These are phyloP conservation scores for Porites cylindrica DNA, from an alignment of 92 coral and sea anemone genomes.

Conservation along the genomic window DNA sequence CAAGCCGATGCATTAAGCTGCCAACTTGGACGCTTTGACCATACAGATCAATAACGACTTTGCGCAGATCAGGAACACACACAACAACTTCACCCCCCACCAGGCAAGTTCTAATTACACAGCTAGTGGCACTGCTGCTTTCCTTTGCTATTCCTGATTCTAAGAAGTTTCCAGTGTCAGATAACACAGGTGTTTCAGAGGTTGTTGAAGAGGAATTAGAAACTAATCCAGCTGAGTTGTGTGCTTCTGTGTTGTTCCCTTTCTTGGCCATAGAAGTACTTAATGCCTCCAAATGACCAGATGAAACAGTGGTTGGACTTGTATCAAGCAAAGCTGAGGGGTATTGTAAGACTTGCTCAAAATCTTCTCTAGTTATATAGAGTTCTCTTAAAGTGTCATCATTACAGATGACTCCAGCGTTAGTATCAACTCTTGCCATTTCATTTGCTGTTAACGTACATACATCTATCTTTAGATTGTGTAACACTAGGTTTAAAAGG, in stretches of 20 bases:
- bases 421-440: background rate
- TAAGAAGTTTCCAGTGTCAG: background rate
- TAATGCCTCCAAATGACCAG: background rate
- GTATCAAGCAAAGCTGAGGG: slow-evolving; percentile 74
- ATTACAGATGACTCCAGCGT: background rate
- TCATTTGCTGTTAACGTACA: background rate
- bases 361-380: slow-evolving; percentile 72
- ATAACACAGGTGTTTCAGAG: background rate
- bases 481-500: slow-evolving; percentile 36
- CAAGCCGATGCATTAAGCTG: slow-evolving; percentile 75
- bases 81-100: slow-evolving; percentile 74
- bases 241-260: background rate
- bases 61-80: slow-evolving; percentile 89
- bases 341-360: slow-evolving; percentile 66
- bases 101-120: slow-evolving; percentile 70
- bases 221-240: background rate
- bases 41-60: slow-evolving; percentile 75
- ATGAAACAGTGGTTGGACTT: slow-evolving; percentile 40
- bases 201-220: background rate
- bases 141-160: slow-evolving; percentile 28
- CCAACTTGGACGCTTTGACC: slow-evolving; percentile 92
- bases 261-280: background rate
- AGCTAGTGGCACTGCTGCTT: slow-evolving; percentile 22
- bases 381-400: slow-evolving; percentile 1
- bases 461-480: slow-evolving; percentile 16